phyloP scores from a whole-genome alignment of 2,888 invertebrate species.

The Apamea monoglypha region DNA sequence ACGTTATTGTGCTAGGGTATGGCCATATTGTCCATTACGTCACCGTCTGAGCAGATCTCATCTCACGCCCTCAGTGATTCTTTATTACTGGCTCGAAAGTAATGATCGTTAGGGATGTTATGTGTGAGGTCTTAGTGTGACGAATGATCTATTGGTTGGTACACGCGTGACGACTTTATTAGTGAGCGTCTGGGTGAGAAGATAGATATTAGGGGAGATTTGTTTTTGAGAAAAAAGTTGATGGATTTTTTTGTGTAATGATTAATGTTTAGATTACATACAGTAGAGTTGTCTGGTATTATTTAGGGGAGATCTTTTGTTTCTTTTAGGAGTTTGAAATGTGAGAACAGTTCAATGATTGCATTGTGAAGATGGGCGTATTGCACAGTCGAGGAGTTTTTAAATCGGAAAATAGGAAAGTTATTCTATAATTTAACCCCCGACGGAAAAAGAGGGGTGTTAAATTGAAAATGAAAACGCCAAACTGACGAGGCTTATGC shows the following conservation, averaged over 20 bases:
- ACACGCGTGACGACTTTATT: slow-evolving; percentile 29
- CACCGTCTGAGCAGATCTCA: slow-evolving; percentile 23
- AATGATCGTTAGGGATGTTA: slow-evolving; percentile 21
- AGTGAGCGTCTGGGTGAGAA: slow-evolving; percentile 1
- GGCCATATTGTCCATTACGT: slow-evolving; percentile 25
- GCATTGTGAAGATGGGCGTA: background rate
- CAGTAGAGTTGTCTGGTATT: background rate
- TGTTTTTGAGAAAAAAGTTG: background rate
- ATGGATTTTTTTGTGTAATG: background rate
- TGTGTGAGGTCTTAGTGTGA: slow-evolving; percentile 34
- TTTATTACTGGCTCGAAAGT: slow-evolving; percentile 26
- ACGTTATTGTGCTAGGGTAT: slow-evolving; percentile 27
- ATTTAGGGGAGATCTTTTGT: background rate
- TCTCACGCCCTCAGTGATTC: slow-evolving; percentile 20
- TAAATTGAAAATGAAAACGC: background rate
- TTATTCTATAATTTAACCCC: background rate
- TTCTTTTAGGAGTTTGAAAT: background rate
- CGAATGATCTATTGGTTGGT: slow-evolving; percentile 35
- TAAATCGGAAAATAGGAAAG: background rate
- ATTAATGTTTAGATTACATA: slow-evolving; percentile 4
- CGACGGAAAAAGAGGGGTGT: background rate
- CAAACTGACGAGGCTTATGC: background rate
- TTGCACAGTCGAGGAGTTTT: background rate
- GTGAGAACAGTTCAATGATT: too few relatives aligned
- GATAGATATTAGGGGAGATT: background rate